phyloP scores from a whole-genome alignment of 2,888 invertebrate genomes.

The Torymus aiolomorphi region DNA sequence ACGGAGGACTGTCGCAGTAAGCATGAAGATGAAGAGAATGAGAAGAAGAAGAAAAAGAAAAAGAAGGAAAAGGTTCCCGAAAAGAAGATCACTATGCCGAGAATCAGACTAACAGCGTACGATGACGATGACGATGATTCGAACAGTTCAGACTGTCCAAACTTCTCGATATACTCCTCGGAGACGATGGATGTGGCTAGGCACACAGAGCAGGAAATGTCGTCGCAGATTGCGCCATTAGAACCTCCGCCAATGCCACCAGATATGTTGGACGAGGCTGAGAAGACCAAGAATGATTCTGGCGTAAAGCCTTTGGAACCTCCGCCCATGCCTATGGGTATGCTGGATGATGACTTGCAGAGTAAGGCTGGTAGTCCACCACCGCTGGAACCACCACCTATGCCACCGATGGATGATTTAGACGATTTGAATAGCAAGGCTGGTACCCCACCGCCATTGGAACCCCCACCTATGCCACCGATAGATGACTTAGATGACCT shows the following conservation, averaged over 20 bases:
- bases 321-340: slow-evolving; percentile 27
- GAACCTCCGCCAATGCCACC: slow-evolving; percentile 61
- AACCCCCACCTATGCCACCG: slow-evolving; percentile 40
- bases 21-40: slow-evolving; percentile 3
- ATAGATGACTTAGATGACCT: slow-evolving; percentile 32
- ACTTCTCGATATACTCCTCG: slow-evolving; percentile 90
- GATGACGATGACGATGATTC: slow-evolving; percentile 77
- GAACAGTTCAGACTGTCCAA: slow-evolving; percentile 85
- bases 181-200: slow-evolving; percentile 86
- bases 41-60: slow-evolving; percentile 11
- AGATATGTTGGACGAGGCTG: slow-evolving; percentile 5
- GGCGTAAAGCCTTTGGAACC: slow-evolving; percentile 18
- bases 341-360: slow-evolving; percentile 25
- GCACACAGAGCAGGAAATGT: slow-evolving; percentile 75
- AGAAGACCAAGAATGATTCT: neutral
- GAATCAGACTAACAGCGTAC: slow-evolving; percentile 69
- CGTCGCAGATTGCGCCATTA: slow-evolving; percentile 69
- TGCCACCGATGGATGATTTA: slow-evolving; percentile 22
- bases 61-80: neutral
- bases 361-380: slow-evolving; percentile 49
- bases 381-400: slow-evolving; percentile 29
- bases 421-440: slow-evolving; percentile 48
- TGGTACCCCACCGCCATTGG: slow-evolving; percentile 40
- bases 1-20: slow-evolving; percentile 14
- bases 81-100: slow-evolving; percentile 4